Evolutionary conservation across 2,113 vertebrate genomes (phyloP).

Genomic region (Colistium nudipinnis): DNA sequence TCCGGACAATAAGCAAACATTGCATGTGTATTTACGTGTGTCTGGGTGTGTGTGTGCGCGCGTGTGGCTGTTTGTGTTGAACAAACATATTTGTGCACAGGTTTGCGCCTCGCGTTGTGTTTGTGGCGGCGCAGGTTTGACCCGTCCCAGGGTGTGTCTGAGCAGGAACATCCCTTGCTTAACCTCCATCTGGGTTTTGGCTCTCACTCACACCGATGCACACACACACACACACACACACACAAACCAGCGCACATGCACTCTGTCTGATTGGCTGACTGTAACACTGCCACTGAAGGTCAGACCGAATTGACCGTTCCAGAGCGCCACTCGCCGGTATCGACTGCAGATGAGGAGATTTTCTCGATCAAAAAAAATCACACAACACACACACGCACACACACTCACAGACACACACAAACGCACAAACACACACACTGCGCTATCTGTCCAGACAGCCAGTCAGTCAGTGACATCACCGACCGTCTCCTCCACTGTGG

Average conservation of each 20-base stretch:
- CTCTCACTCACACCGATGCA: background rate
- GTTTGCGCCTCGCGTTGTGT: background rate
- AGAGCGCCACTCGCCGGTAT: constrained; percentile 62
- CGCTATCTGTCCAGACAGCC: constrained; percentile 25
- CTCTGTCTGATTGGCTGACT: constrained; percentile 65
- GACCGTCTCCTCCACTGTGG: constrained; percentile 36
- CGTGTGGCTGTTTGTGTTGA: no score
- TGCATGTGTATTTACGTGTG: background rate
- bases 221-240: background rate
- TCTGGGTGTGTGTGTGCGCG: background rate
- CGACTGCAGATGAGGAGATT: constrained; percentile 78
- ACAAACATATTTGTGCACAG: background rate
- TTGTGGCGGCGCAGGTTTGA: constrained; percentile 14
- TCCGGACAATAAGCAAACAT: background rate
- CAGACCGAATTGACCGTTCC: constrained; percentile 77
- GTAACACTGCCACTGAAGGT: constrained; percentile 76
- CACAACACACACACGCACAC: background rate
- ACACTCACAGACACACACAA: constrained; percentile 28
- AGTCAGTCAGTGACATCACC: constrained; percentile 45
- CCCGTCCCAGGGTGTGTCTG: constrained; percentile 1
- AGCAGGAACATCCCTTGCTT: constrained; percentile 32
- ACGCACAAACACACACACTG: constrained; percentile 22
- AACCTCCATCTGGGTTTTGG: constrained; percentile 40
- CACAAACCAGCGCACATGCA: constrained; percentile 19
- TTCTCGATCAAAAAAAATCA: constrained; percentile 65